Evolutionary conservation across 2,797 vertebrate genomes (phyloP), one percentile per base, ranked within the genome.

Genomic region (Emys orbicularis): DNA sequence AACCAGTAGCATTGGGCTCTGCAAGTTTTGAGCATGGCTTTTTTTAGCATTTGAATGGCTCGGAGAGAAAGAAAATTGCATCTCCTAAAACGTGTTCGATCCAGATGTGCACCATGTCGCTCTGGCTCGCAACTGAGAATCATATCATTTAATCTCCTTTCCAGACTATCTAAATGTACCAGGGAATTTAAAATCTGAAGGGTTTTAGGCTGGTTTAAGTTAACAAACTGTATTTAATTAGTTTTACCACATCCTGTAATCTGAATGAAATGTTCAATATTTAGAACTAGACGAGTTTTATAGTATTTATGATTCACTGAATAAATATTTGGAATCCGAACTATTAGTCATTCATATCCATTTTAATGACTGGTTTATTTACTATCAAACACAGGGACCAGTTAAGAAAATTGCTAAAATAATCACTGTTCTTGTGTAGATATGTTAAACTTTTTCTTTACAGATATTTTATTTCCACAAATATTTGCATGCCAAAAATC

Each of bases 251-350:
- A 93, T 97, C 96, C 96, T 96, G 93, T 92, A 97, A 93, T 95
- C 87, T 92, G 92, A 97, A 95, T 87, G 95, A 98, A 98, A 98
- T 96, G 95, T 96, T 92, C 90, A 92, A 89, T 92, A 84, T 96
- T 96, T 94, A 87, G 96, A 94, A 79, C 80, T 92, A 87, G 65
- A 91, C 82, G 92, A 93, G 96, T 96, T 97, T 96, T 95, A 92
- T 94, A 92, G 93, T 97, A 96, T 98, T 97, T 97, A 96, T 98
- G 98, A 98, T 98, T 98, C 98, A 98, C 92, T 96, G 94, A 95
- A 93, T 97, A 98, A 98, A 98, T 97, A 97, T 97, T 98, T 97
- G 93, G 95, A 94, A 96, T 94, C 95, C 59, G 92, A 95, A 91
- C 90, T 94, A 92, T 98, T 97, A 98, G 97, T 98, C 98, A 98